Evolutionary conservation across 2,113 vertebrate genomes (phyloP).

Genomic region (Scortum barcoo): DNA sequence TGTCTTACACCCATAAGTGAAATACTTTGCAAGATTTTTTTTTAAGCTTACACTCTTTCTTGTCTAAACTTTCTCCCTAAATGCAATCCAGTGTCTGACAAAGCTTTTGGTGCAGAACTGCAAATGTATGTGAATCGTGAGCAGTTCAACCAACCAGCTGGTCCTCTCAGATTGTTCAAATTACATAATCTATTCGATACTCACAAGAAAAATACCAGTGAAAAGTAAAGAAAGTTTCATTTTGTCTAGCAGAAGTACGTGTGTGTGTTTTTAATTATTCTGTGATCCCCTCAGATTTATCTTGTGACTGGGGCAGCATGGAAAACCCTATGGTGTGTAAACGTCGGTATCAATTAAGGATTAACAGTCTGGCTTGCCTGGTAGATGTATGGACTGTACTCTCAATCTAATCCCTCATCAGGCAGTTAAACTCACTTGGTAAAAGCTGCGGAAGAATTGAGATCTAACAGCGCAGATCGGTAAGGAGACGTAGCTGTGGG

Average conservation of each 20-base stretch:
- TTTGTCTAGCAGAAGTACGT: not conserved
- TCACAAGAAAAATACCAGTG: not conserved
- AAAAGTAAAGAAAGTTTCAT: not conserved
- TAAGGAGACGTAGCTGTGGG: not conserved
- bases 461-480: not conserved
- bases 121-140: not conserved
- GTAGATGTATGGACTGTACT: not conserved
- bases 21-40: not conserved
- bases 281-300: conserved; percentile 3
- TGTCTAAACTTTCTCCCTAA: not conserved
- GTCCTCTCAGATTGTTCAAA: not conserved
- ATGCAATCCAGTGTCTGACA: not conserved
- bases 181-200: not conserved
- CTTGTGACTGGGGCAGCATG: not conserved
- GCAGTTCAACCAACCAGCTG: not conserved
- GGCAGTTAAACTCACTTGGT: conserved; percentile 5
- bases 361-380: not conserved
- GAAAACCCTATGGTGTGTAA: not conserved
- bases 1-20: not conserved
- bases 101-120: not conserved
- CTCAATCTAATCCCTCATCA: not conserved
- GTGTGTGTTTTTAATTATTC: conserved; percentile 8
- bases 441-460: not conserved
- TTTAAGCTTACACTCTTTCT: not conserved
- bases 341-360: not conserved